Base-by-base conservation (phyloP, 2,113 vertebrate species). In the Poicephalus meyeri region DNA sequence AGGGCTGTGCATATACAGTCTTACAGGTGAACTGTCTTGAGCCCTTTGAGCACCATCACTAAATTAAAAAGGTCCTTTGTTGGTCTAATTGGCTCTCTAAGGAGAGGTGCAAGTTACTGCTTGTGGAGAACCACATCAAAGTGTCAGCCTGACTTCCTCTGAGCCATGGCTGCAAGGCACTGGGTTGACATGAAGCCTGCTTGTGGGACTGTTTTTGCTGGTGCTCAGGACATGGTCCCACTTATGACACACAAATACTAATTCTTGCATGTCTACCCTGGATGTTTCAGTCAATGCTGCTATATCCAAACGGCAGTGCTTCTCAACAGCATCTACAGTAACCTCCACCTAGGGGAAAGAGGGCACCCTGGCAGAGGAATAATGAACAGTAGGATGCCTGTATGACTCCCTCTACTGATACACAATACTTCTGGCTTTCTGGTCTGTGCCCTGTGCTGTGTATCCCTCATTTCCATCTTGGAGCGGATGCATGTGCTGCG, bases 41-140 rank as follows among this genome's bases (percentile, higher is more conserved):
- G 52, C 81, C 42, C 78, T 64, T 81, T 37, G 29, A 93, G 74
- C 65, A 79, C 47, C 29, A 5, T 4, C 78, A 16, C 70, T 86
- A 35, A 65, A 56, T 33, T 61, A n/a, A 79, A 76, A 47, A 8
- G 35, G 66, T 44, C 47, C 71, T 88, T 89, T 85, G 65, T 89
- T 35, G 39, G 14, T 35, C 44, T 93, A 2, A 68, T 76, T 79
- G 44, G 53, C 71, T 52, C 39, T 86, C 70, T 72, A 85, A 56
- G 68, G 80, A 69, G 56, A 55, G 85, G 81, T 52, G 41, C 72
- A 61, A 11, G 44, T 65, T 60, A 46, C 63, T 64, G 42, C 89
- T 88, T 6, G 23, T 56, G 74, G 66, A 85, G 71, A 96, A 79
- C 85, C 88, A 76, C 93, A 88, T 88, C 92, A 87, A 79, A 94